Evolutionary conservation across 1,140 invertebrate species (phyloP).

Genomic region (Hirudo medicinalis): DNA sequence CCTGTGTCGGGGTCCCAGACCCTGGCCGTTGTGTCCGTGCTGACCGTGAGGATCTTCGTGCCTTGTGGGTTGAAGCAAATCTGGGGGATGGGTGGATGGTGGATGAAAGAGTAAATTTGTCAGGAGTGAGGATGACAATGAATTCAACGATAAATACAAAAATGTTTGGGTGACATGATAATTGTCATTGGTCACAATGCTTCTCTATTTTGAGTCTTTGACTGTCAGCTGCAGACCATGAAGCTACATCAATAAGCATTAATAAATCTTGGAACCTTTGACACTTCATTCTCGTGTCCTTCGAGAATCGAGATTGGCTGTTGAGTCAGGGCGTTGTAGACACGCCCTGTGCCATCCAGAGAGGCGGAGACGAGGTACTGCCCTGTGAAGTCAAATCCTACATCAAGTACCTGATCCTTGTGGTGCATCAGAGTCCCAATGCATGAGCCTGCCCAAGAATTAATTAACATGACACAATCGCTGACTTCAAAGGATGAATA

Average conservation of each 20-base stretch:
- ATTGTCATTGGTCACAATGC: no score
- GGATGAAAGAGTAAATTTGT: no score
- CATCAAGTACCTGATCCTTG: conserved; percentile 61
- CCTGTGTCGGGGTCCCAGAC: conserved; percentile 59
- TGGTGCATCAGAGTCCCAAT: conserved; percentile 52
- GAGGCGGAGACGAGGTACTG: conserved; percentile 56
- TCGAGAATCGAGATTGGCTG: conserved; percentile 50
- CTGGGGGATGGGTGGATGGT: conserved; percentile 32
- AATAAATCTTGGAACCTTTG: conserved; percentile 48
- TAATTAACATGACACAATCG: neutral
- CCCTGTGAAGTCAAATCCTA: conserved; percentile 58
- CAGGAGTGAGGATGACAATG: neutral
- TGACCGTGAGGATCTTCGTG: conserved; percentile 55
- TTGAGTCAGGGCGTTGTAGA: conserved; percentile 53
- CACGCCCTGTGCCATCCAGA: conserved; percentile 54
- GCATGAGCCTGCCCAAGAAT: conserved; percentile 38
- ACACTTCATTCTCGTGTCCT: conserved; percentile 61
- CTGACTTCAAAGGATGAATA: neutral
- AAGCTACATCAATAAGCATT: neutral
- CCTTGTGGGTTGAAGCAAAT: conserved; percentile 65
- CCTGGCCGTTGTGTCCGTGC: conserved; percentile 58
- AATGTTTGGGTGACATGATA: no score
- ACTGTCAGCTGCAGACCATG: neutral
- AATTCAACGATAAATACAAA: neutral
- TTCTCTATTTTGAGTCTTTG: no score